Percentiles rank a stretch among this genome's conserved stretches.
These are phyloP conservation scores for Eubasilissa splendida DNA, from an alignment of 2,888 invertebrate genomes.

Conservation along the genomic window DNA sequence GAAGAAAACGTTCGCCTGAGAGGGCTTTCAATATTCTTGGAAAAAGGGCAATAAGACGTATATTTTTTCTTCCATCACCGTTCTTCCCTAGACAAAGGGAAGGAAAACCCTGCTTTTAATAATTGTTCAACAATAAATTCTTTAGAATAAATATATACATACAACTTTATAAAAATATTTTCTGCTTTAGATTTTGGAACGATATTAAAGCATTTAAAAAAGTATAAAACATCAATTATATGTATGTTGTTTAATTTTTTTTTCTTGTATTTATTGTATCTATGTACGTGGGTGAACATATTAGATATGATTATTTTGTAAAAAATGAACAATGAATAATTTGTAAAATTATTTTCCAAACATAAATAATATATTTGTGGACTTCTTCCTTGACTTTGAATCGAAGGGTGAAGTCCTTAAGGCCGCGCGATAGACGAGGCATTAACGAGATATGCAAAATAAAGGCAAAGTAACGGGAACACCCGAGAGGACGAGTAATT, in stretches of 20 bases:
- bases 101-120: slow-evolving; percentile 11
- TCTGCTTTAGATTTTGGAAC: neutral
- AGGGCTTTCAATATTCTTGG: slow-evolving; percentile 38
- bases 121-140: neutral
- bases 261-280: no score
- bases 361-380: no score
- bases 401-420: neutral
- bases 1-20: slow-evolving; percentile 38
- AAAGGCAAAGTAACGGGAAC: slow-evolving; percentile 47
- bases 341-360: no score
- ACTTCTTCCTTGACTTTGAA: neutral
- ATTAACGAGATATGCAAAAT: slow-evolving; percentile 34
- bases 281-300: no score
- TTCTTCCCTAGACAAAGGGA: slow-evolving; percentile 16
- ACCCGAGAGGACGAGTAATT: slow-evolving; percentile 52
- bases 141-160: neutral
- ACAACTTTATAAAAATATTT: neutral
- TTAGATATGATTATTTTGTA: no score
- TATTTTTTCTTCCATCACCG: slow-evolving; percentile 33
- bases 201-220: neutral
- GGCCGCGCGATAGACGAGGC: neutral
- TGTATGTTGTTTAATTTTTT: no score
- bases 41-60: slow-evolving; percentile 35
- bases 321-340: no score
- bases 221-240: neutral